Evolutionary conservation across 2,797 vertebrate species (phyloP), one percentile per base, ranked within the genome.

Genomic region (Melanogrammus aeglefinus): DNA sequence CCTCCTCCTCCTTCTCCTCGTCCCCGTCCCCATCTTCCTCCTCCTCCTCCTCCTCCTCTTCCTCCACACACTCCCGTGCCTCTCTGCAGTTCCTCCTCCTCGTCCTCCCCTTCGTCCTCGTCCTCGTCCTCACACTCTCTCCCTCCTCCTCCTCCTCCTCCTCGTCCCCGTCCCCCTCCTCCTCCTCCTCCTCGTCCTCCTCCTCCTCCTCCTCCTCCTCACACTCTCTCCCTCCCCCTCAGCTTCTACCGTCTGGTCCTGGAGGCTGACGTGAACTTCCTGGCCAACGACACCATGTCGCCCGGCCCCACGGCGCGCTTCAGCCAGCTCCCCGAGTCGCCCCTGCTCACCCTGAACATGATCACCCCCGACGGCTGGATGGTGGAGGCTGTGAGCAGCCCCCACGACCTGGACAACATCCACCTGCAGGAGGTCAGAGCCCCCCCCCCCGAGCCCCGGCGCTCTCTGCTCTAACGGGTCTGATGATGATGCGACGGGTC

Each of bases 321-420:
- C 85, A 72, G 91, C n/a, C 96, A 97, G 75, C 91, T 99, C 85
- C 97, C 97, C 29, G 96, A 99, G 85, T 96, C 96, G 0, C 94
- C 92, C 0, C 95, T 99, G 75, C 93, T 99, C 78, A 99, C 97
- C 29, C 94, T 99, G 47, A 99, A 97, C 84, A 96, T 99, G 96
- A 96, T 97, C 83, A 99, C 97, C 76, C 97, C 98, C 8, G 97
- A 98, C 89, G 95, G 96, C 92, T 99, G 98, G 98, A 91, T 99
- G 91, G 97, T 99, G 80, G 96, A 98, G 93, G 95, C 93, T 1
- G 94, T 97, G 7, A 91, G 91, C 86, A 99, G 96, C 90, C 95
- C 94, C 38, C 94, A 96, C 82, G 98, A 99, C 92, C 94, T 99
- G 9, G 98, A 99, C 90, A 99, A 99, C 90, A 98, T 99, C 90